Evolutionary conservation across 2,797 vertebrate species (phyloP).

Genomic region (Limosa lapponica): DNA sequence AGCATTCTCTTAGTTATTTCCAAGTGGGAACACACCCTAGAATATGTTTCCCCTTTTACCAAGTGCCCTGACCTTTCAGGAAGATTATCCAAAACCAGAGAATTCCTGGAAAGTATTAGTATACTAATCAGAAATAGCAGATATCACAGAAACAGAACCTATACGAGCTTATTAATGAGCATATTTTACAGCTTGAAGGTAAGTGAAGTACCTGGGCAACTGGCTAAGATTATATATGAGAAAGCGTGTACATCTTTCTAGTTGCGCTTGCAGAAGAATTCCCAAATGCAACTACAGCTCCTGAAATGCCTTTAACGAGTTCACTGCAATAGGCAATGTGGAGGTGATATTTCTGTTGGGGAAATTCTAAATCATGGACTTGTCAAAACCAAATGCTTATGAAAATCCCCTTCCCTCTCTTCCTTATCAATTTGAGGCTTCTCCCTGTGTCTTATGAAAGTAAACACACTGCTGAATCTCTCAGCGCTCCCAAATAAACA

Average conservation of each 20-base stretch:
- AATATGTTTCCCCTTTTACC: background rate
- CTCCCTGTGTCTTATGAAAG: background rate
- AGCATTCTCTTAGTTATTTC: background rate
- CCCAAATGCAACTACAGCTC: background rate
- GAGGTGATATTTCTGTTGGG: background rate
- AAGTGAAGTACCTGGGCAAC: background rate
- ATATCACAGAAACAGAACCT: background rate
- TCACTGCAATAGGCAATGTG: background rate
- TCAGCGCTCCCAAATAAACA: background rate
- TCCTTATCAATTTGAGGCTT: background rate
- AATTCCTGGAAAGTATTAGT: slow-evolving; percentile 17
- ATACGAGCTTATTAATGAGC: background rate
- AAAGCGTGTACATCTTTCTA: background rate
- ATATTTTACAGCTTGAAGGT: no score
- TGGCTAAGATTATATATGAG: background rate
- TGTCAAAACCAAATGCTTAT: background rate
- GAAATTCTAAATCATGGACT: background rate
- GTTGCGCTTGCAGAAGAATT: background rate
- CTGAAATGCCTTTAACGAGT: background rate
- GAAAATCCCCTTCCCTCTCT: background rate
- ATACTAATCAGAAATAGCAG: no score
- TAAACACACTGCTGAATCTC: background rate
- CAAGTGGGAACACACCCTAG: background rate
- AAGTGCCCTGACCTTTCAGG: background rate
- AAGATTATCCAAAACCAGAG: background rate